Conservation (phyloP, 2,888 invertebrate species). For the Blera fallax region DNA sequence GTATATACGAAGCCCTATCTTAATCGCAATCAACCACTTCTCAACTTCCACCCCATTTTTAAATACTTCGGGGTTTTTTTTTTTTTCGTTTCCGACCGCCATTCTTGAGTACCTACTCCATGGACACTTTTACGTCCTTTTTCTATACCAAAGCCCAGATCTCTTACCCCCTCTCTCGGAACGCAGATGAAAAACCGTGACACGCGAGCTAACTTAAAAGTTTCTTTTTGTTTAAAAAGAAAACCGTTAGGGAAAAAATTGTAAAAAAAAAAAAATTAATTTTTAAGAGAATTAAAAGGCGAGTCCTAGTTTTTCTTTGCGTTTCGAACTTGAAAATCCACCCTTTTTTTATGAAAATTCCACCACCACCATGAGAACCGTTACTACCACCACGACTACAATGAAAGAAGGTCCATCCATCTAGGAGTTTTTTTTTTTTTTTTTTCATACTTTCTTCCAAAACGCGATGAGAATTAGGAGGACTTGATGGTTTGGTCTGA, state of each 20-base stretch:
- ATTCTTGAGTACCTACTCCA: slow-evolving; percentile 8
- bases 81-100: slow-evolving; percentile 34
- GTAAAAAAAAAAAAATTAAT: not conserved
- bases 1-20: slow-evolving; percentile 15
- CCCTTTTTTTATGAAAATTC: slow-evolving; percentile 32
- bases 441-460: slow-evolving; percentile 19
- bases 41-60: slow-evolving; percentile 28
- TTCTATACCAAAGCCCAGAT: not conserved
- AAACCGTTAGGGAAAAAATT: not conserved
- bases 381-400: slow-evolving; percentile 15
- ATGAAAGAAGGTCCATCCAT: slow-evolving; percentile 54
- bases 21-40: slow-evolving; percentile 49
- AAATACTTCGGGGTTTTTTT: too few species aligned
- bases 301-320: slow-evolving; percentile 52
- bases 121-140: slow-evolving; percentile 15
- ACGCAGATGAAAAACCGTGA: not conserved
- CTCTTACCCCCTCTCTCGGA: not conserved
- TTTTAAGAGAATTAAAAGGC: slow-evolving; percentile 44
- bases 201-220: slow-evolving; percentile 20
- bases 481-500: not conserved
- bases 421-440: too few species aligned
- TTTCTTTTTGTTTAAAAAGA: too few species aligned
- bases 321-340: slow-evolving; percentile 28
- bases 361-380: not conserved
- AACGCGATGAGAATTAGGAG: slow-evolving; percentile 38